A percentile compares a stretch with the other conserved stretches of the same genome.
These are phyloP conservation scores for Platyscapa corneri DNA, from an alignment of 1,140 invertebrate species.

Conservation along the genomic window DNA sequence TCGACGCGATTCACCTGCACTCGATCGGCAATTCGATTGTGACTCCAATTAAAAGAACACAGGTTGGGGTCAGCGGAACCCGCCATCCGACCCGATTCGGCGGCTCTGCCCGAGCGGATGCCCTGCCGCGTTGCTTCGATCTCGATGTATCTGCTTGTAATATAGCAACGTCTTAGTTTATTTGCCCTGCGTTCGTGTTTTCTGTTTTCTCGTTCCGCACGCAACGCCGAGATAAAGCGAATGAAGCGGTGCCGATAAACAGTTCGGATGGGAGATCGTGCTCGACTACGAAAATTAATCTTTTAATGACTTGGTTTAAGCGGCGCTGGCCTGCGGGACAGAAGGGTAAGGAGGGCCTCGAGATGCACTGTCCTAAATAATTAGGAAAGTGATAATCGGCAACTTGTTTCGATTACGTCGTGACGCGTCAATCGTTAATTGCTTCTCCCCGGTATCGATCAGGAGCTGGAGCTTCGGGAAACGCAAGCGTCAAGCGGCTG, in stretches of 20 bases:
- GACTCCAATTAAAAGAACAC: conserved; percentile 68
- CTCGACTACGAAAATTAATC: neutral
- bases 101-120: neutral
- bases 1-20: conserved; percentile 67
- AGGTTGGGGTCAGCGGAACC: conserved; percentile 62
- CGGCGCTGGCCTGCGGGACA: too few species aligned
- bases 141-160: conserved; percentile 24
- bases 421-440: neutral
- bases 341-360: too few species aligned
- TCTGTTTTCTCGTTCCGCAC: neutral
- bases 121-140: conserved; percentile 14
- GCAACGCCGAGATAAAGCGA: neutral
- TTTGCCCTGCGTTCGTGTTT: neutral
- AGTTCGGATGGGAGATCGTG: neutral
- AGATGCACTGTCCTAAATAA: neutral
- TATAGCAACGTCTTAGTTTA: conserved; percentile 4
- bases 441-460: too few species aligned
- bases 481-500: too few species aligned
- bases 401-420: neutral
- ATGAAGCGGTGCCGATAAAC: neutral
- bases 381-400: neutral
- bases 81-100: neutral
- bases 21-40: conserved; percentile 60
- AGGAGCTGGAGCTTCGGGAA: too few species aligned
- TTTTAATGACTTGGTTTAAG: neutral